phyloP scores from a whole-genome alignment of 2,113 vertebrate species.

The Falco punctatus region DNA sequence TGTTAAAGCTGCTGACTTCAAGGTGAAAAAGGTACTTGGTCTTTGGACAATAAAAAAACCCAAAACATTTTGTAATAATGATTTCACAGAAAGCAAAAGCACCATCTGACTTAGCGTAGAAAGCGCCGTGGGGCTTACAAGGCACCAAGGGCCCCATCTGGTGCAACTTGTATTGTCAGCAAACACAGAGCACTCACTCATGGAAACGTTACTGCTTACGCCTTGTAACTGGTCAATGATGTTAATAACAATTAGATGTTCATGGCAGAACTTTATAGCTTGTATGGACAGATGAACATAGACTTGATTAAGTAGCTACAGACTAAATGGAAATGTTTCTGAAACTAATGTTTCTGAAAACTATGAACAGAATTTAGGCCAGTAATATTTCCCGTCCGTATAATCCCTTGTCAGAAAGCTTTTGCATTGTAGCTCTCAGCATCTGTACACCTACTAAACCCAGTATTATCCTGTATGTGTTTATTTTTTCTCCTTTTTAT shows the following conservation, averaged over 20 bases:
- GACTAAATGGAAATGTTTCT: conserved; percentile 51
- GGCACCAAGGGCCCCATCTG: conserved; percentile 51
- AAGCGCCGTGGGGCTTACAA: neutral
- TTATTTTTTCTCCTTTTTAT: neutral
- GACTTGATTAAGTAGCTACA: conserved; percentile 56
- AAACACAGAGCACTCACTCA: conserved; percentile 29
- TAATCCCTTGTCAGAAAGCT: neutral
- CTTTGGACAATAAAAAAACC: neutral
- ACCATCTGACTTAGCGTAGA: conserved; percentile 45
- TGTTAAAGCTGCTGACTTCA: neutral
- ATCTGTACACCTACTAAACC: neutral
- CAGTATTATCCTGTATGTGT: neutral
- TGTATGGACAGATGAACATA: conserved; percentile 46
- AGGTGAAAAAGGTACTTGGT: neutral
- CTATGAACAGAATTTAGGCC: conserved; percentile 26
- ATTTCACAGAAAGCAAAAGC: conserved; percentile 36
- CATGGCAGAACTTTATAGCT: conserved; percentile 57
- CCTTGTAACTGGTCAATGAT: conserved; percentile 46
- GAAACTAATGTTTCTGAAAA: conserved; percentile 59
- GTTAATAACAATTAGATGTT: conserved; percentile 63
- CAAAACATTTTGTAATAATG: neutral
- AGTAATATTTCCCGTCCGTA: conserved; percentile 24
- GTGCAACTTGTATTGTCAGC: conserved; percentile 47
- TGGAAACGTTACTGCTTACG: conserved; percentile 14
- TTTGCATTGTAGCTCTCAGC: neutral